These are phyloP conservation scores for Spea multiplicata DNA, from an alignment of 2,113 vertebrate species.

Conservation along the genomic window DNA sequence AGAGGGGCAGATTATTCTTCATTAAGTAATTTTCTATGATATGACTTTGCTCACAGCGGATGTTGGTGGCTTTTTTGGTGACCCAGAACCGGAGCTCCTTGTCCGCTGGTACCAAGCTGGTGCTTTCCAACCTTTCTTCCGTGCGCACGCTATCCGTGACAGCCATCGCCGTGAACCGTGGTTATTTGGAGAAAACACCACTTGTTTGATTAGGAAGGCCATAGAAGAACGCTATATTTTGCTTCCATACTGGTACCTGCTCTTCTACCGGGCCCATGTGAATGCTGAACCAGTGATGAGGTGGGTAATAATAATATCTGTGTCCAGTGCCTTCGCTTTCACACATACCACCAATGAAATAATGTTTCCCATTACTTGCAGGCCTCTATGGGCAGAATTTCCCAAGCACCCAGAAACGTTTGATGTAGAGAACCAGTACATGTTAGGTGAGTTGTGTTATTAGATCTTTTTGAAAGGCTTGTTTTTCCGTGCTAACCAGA, in stretches of 20 bases:
- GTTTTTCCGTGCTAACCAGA: too few species aligned
- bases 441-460: conserved; percentile 75
- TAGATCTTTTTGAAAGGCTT: too few species aligned
- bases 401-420: conserved; percentile 74
- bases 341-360: neutral
- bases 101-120: conserved; percentile 95
- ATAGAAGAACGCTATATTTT: conserved; percentile 82
- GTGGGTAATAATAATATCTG: conserved; percentile 59
- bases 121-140: conserved; percentile 91
- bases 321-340: neutral
- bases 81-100: conserved; percentile 85
- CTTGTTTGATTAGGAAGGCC: conserved; percentile 66
- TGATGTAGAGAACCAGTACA: conserved; percentile 81
- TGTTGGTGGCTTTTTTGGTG: conserved; percentile 85
- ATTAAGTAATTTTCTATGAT: too few species aligned
- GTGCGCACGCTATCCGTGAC: conserved; percentile 77
- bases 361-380: conserved; percentile 49
- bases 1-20: too few species aligned
- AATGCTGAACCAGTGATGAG: conserved; percentile 81
- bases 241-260: conserved; percentile 87
- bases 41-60: conserved; percentile 71
- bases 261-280: conserved; percentile 81
- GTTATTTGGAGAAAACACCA: conserved; percentile 72
- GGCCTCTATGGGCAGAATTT: conserved; percentile 91
- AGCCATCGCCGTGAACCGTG: conserved; percentile 90